Evolutionary conservation across 1,140 invertebrate species (phyloP).

Genomic region (Caenorhabditis remanei): DNA sequence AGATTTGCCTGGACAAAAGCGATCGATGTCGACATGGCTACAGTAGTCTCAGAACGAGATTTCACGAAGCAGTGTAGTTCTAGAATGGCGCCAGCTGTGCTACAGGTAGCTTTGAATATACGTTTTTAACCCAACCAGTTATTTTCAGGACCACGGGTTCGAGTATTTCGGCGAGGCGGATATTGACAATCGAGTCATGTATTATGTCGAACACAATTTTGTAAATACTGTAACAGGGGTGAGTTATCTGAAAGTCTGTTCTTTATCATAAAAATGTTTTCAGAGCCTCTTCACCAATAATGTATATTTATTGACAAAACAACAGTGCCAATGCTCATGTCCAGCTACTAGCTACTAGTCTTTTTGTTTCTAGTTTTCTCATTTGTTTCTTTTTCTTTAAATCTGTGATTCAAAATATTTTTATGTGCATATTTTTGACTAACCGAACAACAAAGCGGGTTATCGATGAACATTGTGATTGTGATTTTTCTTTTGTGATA

Average conservation of each 20-base stretch:
- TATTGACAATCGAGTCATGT: conserved; percentile 61
- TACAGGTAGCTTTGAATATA: not conserved
- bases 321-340: conserved; percentile 58
- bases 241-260: not conserved
- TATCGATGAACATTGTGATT: not conserved
- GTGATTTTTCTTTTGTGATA: not conserved
- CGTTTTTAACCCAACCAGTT: not conserved
- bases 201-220: conserved; percentile 54
- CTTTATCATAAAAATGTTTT: not conserved
- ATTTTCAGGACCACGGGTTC: conserved; percentile 44
- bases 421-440: not conserved
- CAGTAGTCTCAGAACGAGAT: conserved; percentile 32
- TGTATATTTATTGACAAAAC: conserved; percentile 59
- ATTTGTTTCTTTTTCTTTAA: not conserved
- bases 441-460: not conserved
- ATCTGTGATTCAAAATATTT: conserved; percentile 54
- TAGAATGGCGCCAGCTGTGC: conserved; percentile 56
- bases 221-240: conserved; percentile 37
- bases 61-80: conserved; percentile 51
- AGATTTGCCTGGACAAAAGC: conserved; percentile 60
- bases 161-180: conserved; percentile 61
- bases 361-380: not conserved
- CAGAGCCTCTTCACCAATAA: conserved; percentile 56
- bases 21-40: conserved; percentile 48
- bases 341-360: conserved; percentile 15